Conservation (phyloP, 2,888 invertebrate genomes). For the Hesperia comma region DNA sequence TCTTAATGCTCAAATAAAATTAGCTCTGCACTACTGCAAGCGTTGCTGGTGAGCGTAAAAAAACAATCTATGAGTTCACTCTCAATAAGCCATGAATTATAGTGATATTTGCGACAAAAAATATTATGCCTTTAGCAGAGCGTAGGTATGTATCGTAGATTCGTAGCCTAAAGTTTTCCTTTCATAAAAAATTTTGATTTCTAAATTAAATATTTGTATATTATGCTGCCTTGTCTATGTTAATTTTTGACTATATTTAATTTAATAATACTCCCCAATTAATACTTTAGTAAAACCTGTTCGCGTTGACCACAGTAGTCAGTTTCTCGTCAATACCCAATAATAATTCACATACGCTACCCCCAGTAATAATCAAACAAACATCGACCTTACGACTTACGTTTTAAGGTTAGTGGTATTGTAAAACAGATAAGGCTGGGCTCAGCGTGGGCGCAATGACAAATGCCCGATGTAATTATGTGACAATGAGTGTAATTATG, state of each 20-base stretch:
- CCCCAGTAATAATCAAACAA: not conserved
- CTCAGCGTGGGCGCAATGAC: constrained; percentile 62
- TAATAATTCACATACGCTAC: constrained; percentile 19
- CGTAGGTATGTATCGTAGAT: no score
- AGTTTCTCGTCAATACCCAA: constrained; percentile 23
- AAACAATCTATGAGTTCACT: no score
- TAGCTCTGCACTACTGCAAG: no score
- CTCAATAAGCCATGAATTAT: no score
- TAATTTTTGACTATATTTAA: constrained; percentile 12
- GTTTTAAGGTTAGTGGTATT: constrained; percentile 7
- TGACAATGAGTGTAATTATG: constrained; percentile 80
- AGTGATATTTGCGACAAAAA: no score
- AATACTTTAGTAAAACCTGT: constrained; percentile 24
- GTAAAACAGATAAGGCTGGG: constrained; percentile 11
- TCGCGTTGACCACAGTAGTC: constrained; percentile 16
- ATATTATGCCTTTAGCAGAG: no score
- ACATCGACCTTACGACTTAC: not conserved
- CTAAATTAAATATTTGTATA: no score
- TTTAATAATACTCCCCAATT: constrained; percentile 24
- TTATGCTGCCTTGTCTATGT: no score
- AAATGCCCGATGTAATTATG: constrained; percentile 76
- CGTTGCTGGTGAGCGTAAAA: no score
- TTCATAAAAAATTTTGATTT: no score
- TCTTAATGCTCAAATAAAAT: no score
- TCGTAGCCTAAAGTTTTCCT: no score